Evolutionary conservation across 2,888 invertebrate species (phyloP), one percentile per base, ranked within the genome.

Genomic region (Eristalis arbustorum): DNA sequence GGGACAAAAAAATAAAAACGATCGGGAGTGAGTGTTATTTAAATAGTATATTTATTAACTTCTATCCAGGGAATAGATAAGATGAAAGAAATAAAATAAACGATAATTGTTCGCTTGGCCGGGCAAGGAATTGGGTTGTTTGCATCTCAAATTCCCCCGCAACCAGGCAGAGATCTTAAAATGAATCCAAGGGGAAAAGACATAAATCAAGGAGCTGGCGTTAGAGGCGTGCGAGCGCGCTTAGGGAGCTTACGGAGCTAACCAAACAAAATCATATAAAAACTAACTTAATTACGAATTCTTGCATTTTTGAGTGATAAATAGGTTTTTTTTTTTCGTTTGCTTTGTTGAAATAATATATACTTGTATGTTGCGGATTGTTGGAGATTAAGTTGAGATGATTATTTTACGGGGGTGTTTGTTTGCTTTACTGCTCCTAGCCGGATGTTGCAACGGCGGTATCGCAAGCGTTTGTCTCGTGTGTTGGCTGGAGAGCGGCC

Each of bases 381-480:
- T 69, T 62, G 18, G 49, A 56, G 31, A 69, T 63, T 25, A 18
- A 18, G 18, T 14, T n/a, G 42, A 18, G 49, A 2, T 6, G 49
- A n/a, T n/a, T n/a, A 49, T n/a, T 31, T 31, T 5, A 2, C 18
- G 49, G 49, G 57, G 25, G n/a, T 62, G 25, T 25, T 25, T 25
- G 1, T 25, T 25, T 25, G 1, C 3, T 25, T 72, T 34, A 34
- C 67, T 49, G 49, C 64, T 74, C 89, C 88, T 95, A 96, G 92
- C 95, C 95, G 90, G 96, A 96, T 90, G 95, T 94, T 90, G 95
- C 94, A 90, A 94, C 93, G 88, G 93, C 93, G 84, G 90, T 90
- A 89, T 93, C 93, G 25, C 75, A 72, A 75, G 77, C 66, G 89
- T 94, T 94, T 92, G 93, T 93, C 87, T 93, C 94, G 90, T 95